phyloP scores from a whole-genome alignment of 2,797 vertebrate species.

The Poeciliopsis paucimaculata region DNA sequence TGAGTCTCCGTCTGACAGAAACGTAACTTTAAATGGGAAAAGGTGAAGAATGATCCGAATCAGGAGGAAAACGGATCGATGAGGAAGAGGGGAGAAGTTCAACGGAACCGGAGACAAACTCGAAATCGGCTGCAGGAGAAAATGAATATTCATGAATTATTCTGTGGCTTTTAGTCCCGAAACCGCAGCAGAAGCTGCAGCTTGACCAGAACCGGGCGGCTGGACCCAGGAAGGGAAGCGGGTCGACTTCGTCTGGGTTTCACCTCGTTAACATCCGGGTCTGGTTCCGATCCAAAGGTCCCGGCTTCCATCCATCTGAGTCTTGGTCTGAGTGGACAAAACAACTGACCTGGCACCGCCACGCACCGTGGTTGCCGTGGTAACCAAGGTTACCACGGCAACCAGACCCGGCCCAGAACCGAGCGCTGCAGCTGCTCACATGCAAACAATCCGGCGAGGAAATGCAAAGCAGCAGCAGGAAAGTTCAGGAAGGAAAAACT shows the following conservation, averaged over 20 bases:
- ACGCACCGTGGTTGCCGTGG: too few species aligned
- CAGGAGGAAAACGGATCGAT: background rate
- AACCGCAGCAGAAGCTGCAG: background rate
- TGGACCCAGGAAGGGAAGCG: background rate
- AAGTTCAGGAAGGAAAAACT: background rate
- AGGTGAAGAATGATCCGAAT: slow-evolving; percentile 58
- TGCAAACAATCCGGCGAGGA: slow-evolving; percentile 4
- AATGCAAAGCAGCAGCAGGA: slow-evolving; percentile 17
- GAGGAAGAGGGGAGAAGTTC: background rate
- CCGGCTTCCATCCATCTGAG: too few species aligned
- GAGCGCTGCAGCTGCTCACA: slow-evolving; percentile 6
- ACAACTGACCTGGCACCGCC: too few species aligned
- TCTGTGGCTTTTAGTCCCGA: background rate
- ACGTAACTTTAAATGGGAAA: slow-evolving; percentile 64
- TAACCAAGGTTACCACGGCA: too few species aligned
- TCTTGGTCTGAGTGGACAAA: too few species aligned
- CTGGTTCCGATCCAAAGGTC: background rate
- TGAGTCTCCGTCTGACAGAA: slow-evolving; percentile 45
- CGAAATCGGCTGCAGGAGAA: background rate
- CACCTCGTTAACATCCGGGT: too few species aligned
- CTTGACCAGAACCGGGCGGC: too few species aligned
- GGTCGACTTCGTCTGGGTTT: background rate
- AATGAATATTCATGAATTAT: background rate
- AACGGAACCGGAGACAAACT: background rate
- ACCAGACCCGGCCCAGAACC: background rate